Conservation (phyloP, 2,888 invertebrate genomes). For the Mesochorus sp. region DNA sequence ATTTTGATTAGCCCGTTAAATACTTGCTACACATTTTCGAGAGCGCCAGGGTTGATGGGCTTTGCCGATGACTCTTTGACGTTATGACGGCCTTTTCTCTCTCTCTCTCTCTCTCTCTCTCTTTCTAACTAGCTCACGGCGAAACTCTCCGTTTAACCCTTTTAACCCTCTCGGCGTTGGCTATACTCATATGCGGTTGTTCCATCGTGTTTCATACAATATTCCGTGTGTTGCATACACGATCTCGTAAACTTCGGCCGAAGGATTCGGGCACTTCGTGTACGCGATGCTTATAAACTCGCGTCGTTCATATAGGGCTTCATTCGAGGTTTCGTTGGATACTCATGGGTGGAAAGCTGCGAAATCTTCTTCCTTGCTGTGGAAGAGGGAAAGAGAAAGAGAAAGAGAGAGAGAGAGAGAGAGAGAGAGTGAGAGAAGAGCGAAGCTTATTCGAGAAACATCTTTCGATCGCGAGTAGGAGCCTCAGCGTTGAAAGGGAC, state of each 20-base stretch:
- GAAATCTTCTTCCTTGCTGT: background rate
- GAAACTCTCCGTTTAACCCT: slow-evolving; percentile 20
- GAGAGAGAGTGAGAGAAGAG: background rate
- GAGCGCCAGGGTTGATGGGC: background rate
- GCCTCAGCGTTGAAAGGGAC: background rate
- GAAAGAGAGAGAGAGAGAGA: background rate
- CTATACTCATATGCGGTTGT: slow-evolving; percentile 1
- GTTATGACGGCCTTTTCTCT: slow-evolving; percentile 19
- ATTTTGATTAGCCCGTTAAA: slow-evolving; percentile 52
- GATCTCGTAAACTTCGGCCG: background rate
- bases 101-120: background rate
- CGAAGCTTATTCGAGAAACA: background rate
- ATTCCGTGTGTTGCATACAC: slow-evolving; percentile 24
- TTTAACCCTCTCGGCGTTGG: slow-evolving; percentile 25
- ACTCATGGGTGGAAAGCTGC: background rate
- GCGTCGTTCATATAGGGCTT: background rate
- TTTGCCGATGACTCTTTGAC: slow-evolving; percentile 50
- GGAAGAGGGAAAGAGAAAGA: background rate
- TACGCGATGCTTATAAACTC: background rate
- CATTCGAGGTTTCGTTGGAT: slow-evolving; percentile 6
- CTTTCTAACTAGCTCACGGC: background rate
- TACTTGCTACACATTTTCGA: slow-evolving; percentile 36
- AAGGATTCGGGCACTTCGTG: slow-evolving; percentile 23
- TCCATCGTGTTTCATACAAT: slow-evolving; percentile 12
- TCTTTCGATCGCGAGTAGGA: background rate